Conservation (phyloP, 92 coral and sea anemone species). For the Porites cylindrica region DNA sequence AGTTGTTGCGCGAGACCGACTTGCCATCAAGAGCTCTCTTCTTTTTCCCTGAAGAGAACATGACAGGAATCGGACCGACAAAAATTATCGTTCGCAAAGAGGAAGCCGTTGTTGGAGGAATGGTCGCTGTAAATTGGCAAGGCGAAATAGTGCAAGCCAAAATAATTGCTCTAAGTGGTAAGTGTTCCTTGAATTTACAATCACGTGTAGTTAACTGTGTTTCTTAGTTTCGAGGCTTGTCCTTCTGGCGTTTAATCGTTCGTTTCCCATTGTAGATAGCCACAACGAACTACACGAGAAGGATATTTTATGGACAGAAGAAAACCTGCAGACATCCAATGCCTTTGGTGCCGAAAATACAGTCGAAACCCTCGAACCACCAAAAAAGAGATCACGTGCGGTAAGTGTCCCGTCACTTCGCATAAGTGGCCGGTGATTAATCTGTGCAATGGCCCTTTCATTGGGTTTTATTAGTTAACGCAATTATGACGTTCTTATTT, state of each 20-base stretch:
- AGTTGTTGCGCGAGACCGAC: conserved; percentile 9
- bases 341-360: conserved; percentile 23
- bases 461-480: conserved; percentile 22
- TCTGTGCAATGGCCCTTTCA: conserved; percentile 18
- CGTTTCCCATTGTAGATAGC: conserved; percentile 27
- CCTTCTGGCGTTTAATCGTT: background rate
- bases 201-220: background rate
- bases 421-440: conserved; percentile 21
- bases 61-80: conserved; percentile 14
- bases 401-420: conserved; percentile 7
- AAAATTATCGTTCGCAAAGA: conserved; percentile 14
- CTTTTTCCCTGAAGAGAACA: conserved; percentile 20
- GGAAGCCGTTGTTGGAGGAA: conserved; percentile 33
- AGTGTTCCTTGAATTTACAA: conserved; percentile 5
- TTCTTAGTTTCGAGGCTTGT: conserved; percentile 8
- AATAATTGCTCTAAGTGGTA: conserved; percentile 21
- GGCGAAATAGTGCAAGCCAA: conserved; percentile 26
- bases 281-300: conserved; percentile 25
- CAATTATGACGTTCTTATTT: conserved; percentile 23
- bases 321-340: conserved; percentile 23
- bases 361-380: conserved; percentile 16
- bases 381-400: conserved; percentile 21
- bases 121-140: too few relatives aligned
- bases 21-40: conserved; percentile 32
- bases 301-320: conserved; percentile 18